Evolutionary conservation across 2,113 vertebrate species (phyloP).

Genomic region (Mustela nigripes): DNA sequence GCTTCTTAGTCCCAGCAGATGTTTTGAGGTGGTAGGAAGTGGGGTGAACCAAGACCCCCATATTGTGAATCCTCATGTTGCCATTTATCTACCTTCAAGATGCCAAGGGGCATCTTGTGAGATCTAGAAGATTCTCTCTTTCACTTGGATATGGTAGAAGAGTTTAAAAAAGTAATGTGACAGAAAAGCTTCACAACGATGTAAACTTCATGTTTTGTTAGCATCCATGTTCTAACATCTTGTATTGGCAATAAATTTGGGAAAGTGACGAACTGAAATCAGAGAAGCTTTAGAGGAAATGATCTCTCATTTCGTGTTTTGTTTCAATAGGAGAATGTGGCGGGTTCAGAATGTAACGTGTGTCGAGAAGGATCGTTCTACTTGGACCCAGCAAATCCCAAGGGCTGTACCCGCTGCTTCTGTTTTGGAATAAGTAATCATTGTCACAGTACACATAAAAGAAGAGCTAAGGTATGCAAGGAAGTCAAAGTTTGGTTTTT

Average conservation of each 20-base stretch:
- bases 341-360: constrained; percentile 89
- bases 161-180: not conserved
- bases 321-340: constrained; percentile 92
- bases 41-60: not conserved
- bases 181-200: not conserved
- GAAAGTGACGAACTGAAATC: not conserved
- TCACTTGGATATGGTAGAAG: not conserved
- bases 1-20: no score
- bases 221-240: not conserved
- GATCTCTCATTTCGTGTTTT: not conserved
- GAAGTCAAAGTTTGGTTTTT: not conserved
- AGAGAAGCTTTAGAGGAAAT: not conserved
- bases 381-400: constrained; percentile 91
- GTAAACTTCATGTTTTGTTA: not conserved
- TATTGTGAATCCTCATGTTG: not conserved
- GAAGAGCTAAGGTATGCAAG: constrained; percentile 91
- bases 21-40: not conserved
- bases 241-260: not conserved
- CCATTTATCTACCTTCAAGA: not conserved
- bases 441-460: constrained; percentile 91
- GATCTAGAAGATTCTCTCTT: not conserved
- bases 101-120: not conserved
- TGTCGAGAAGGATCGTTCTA: constrained; percentile 93
- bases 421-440: constrained; percentile 92
- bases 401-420: constrained; percentile 95